Conservation (phyloP, 2,113 vertebrate genomes). For the Gila orcuttii region DNA sequence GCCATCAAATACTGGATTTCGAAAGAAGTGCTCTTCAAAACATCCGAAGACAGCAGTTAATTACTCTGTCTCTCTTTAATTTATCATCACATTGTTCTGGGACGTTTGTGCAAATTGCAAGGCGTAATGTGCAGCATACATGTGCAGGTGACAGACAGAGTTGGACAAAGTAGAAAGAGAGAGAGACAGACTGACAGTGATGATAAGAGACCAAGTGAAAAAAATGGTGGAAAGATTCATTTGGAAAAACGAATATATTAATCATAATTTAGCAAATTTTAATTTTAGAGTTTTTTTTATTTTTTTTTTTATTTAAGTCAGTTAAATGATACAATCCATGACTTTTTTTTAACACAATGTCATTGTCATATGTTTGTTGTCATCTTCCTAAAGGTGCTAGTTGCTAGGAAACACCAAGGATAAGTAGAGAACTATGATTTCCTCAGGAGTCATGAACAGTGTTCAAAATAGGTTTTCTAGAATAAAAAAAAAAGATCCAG, state of each 20-base stretch:
- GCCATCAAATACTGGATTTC: background rate
- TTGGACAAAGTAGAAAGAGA: background rate
- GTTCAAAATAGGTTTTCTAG: slow-evolving; percentile 33
- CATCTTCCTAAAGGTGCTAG: slow-evolving; percentile 56
- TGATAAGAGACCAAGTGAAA: background rate
- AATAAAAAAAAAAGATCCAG: slow-evolving; percentile 4
- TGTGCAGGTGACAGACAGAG: background rate
- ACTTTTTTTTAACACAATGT: slow-evolving; percentile 39
- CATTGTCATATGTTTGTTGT: slow-evolving; percentile 60
- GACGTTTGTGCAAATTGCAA: slow-evolving; percentile 1
- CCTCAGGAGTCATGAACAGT: slow-evolving; percentile 42
- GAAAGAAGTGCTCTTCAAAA: background rate
- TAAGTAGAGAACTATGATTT: slow-evolving; percentile 54
- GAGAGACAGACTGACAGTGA: background rate
- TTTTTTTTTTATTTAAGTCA: background rate
- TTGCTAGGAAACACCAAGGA: slow-evolving; percentile 75
- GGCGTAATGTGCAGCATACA: background rate
- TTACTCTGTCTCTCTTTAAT: background rate
- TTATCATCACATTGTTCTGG: slow-evolving; percentile 2
- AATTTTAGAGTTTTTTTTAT: too few relatives aligned
- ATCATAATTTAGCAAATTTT: background rate
- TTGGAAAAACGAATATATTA: background rate
- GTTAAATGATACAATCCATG: background rate
- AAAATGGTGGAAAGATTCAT: background rate
- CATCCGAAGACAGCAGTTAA: background rate